Percentiles rank a stretch among this genome's conserved stretches.
phyloP scores from a whole-genome alignment of 2,113 vertebrate species.

The Rhadina sibilatrix region DNA sequence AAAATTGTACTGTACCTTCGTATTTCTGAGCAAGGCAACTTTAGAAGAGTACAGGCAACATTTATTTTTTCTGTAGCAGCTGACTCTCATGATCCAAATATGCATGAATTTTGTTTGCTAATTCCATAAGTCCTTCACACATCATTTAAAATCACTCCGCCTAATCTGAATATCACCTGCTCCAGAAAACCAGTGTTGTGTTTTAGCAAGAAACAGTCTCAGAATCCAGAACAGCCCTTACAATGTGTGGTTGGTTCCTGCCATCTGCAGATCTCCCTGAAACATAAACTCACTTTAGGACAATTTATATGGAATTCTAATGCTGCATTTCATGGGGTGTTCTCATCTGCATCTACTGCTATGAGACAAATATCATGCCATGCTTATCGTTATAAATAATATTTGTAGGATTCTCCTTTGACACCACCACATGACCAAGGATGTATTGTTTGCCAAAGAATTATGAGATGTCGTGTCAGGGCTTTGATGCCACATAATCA shows the following conservation, averaged over 20 bases:
- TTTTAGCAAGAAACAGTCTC: not conserved
- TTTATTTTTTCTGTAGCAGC: not conserved
- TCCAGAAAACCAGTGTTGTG: not conserved
- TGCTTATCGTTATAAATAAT: not conserved
- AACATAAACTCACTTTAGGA: not conserved
- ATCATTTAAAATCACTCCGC: not conserved
- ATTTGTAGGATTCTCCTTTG: not conserved
- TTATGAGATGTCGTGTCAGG: not conserved
- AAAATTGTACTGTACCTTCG: not conserved
- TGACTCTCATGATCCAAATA: not conserved
- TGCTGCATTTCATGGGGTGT: not conserved
- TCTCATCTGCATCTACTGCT: not conserved
- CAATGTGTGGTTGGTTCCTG: not conserved
- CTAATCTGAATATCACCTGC: not conserved
- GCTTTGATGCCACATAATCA: not conserved
- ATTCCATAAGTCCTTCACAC: not conserved
- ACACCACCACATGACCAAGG: not conserved
- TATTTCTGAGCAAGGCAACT: not conserved
- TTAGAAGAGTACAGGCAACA: not conserved
- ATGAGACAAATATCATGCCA: not conserved
- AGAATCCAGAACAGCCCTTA: not conserved
- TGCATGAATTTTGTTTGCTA: not conserved
- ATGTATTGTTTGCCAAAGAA: constrained; percentile 51
- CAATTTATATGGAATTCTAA: not conserved
- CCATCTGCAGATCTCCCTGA: not conserved